Conservation (phyloP, 2,113 vertebrate species). For the Ifrita kowaldi region DNA sequence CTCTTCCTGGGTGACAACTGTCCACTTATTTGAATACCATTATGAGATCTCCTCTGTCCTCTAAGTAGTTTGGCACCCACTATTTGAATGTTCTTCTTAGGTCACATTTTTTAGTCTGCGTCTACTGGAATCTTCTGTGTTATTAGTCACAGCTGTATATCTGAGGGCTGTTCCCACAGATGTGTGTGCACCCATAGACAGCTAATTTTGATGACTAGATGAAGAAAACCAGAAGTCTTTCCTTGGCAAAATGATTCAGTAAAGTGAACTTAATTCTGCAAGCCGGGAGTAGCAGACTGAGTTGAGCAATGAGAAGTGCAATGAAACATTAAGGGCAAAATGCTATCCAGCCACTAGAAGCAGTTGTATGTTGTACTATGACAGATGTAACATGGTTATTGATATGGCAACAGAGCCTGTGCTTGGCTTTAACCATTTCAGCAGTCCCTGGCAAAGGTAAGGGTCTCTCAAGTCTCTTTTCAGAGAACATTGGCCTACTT, state of each 20-base stretch:
- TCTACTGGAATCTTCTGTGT: not conserved
- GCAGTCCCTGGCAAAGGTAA: not conserved
- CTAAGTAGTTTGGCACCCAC: not conserved
- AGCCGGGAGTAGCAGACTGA: not conserved
- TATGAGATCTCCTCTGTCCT: not conserved
- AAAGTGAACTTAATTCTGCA: not conserved
- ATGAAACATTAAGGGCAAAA: not conserved
- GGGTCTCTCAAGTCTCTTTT: not conserved
- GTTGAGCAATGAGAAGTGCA: not conserved
- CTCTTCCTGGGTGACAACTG: not conserved
- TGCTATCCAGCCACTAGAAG: not conserved
- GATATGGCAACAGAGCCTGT: not conserved
- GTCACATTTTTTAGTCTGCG: not conserved
- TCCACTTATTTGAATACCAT: not conserved
- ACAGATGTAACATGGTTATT: not conserved
- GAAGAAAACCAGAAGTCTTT: not conserved
- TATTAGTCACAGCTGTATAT: not conserved
- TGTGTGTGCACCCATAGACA: not conserved
- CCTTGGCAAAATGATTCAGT: not conserved
- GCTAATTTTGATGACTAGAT: not conserved
- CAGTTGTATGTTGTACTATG: not conserved
- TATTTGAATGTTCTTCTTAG: not conserved
- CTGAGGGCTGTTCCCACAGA: not conserved
- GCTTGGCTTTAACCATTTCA: not conserved
- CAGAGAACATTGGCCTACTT: not conserved